These are phyloP conservation scores for Musca domestica DNA, from an alignment of 1,140 invertebrate species.

Conservation along the genomic window DNA sequence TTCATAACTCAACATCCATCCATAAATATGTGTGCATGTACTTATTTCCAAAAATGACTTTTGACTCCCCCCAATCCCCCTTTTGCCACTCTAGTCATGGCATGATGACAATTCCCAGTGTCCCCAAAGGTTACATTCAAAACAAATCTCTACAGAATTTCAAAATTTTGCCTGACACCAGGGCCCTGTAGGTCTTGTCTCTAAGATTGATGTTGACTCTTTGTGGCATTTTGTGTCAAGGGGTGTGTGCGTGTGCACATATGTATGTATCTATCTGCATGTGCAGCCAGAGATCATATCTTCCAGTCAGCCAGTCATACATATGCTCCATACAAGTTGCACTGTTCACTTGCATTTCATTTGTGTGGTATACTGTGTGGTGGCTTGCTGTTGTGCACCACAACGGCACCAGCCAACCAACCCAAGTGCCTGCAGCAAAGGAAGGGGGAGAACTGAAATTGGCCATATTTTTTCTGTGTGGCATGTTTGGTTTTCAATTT, in stretches of 20 bases:
- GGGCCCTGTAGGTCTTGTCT: conserved; percentile 14
- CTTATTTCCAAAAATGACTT: background rate
- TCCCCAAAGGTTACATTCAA: conserved; percentile 7
- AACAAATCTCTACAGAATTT: too few relatives aligned
- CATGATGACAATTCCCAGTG: conserved; percentile 19
- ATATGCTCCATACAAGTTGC: background rate
- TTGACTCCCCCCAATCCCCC: background rate
- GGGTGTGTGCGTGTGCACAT: background rate
- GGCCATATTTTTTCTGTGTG: conserved; percentile 5
- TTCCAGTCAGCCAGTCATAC: too few relatives aligned
- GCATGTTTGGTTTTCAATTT: conserved; percentile 16
- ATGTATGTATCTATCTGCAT: background rate
- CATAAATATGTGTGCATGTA: background rate
- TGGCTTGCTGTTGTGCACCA: too few relatives aligned
- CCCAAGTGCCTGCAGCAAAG: background rate
- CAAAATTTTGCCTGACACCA: too few relatives aligned
- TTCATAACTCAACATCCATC: background rate
- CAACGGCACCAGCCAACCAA: too few relatives aligned
- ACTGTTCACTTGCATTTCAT: conserved; percentile 4
- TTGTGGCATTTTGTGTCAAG: conserved; percentile 19
- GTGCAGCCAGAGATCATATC: too few relatives aligned
- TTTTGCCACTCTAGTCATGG: conserved; percentile 7
- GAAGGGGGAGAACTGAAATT: background rate
- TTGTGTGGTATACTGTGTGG: too few relatives aligned
- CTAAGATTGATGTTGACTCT: conserved; percentile 16